Evolutionary conservation across 1,140 invertebrate species (phyloP), one percentile per base, ranked within the genome.

Genomic region (Eriosoma lanigerum): DNA sequence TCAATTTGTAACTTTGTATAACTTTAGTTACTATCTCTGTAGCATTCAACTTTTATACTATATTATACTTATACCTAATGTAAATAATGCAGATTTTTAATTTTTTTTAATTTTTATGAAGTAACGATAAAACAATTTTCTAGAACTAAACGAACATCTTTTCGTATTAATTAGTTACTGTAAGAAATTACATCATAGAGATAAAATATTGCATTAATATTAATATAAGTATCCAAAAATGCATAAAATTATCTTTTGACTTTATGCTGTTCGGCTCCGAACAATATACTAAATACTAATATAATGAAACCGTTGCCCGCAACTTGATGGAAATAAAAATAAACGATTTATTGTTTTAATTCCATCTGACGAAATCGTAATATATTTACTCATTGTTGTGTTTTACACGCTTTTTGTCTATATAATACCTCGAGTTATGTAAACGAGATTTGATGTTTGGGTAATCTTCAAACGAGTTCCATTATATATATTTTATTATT

Each of bases 331-430:
- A 21, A 19, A 70, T 70, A 12, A 26, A 29, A 52, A 9, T 21
- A 50, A 50, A 52, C 29, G 52, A 52, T 50, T 50, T 72, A 50
- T 72, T 52, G 68, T 52, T 19, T 72, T 50, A 72, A 72, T 72
- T 72, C 38, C 24, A 2, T 68, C 66, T 70, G 66, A 48, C 44
- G 66, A 70, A 70, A 70, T 48, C 1, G 26, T 26, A 24, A 66
- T 13, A 44, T n/a, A 13, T 46, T 66, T n/a, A 21, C 0, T 46
- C 64, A 66, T 66, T 66, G 64, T 66, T 66, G 10, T n/a, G 3
- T 46, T 66, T 21, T 66, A 24, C 13, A 26, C 15, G 6, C 10
- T 24, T 17, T 17, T 46, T 46, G 32, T 38, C 32, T 12, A n/a
- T 66, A 21, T 66, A 46, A 46, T 56, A 38, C 13, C 38, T 48